phyloP scores from a whole-genome alignment of 2,113 vertebrate species.

The Myanophis thanlyinensis region DNA sequence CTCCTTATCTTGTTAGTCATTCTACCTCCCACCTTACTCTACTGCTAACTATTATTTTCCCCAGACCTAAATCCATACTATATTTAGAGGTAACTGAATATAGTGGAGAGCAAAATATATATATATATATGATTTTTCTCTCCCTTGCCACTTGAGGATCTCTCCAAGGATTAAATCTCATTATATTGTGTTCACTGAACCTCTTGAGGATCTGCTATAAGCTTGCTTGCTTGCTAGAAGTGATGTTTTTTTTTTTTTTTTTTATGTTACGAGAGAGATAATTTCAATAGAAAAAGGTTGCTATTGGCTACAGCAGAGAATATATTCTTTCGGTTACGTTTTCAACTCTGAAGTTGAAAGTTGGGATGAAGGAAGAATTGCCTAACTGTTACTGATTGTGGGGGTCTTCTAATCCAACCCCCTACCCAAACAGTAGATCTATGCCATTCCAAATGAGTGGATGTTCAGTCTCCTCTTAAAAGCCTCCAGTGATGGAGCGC shows the following conservation, averaged over 20 bases:
- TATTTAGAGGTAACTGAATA: background rate
- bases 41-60: background rate
- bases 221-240: conserved; percentile 27
- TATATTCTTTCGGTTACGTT: conserved; percentile 24
- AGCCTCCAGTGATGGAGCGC: no score
- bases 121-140: background rate
- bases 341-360: conserved; percentile 13
- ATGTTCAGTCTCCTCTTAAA: no score
- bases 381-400: background rate
- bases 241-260: conserved; percentile 26
- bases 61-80: background rate
- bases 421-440: no score
- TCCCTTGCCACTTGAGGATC: rapidly evolving
- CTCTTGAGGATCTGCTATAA: background rate
- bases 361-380: background rate
- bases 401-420: no score
- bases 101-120: background rate
- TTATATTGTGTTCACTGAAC: background rate
- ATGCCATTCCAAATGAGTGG: no score
- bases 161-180: background rate
- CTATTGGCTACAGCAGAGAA: conserved; percentile 24
- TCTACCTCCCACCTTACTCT: conserved; percentile 6
- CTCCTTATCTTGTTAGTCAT: conserved; percentile 20
- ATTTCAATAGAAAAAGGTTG: conserved; percentile 41
- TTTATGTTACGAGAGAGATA: conserved; percentile 20